These are phyloP conservation scores for Pseudonaja textilis DNA, from an alignment of 2,113 vertebrate species.

Conservation along the genomic window DNA sequence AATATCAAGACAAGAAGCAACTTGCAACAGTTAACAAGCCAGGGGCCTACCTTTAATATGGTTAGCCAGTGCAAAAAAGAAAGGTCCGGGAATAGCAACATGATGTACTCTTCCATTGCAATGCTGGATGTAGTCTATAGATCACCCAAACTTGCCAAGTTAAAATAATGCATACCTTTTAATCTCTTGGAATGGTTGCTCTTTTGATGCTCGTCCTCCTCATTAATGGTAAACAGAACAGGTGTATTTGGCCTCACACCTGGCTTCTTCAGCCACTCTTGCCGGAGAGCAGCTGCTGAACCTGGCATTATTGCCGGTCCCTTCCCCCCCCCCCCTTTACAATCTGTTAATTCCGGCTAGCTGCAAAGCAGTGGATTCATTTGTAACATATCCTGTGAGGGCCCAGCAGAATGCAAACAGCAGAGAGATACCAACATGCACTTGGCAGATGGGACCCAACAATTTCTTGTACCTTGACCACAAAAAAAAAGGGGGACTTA, in stretches of 20 bases:
- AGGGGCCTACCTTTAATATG: background rate
- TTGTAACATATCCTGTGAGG: slow-evolving; percentile 66
- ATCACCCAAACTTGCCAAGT: background rate
- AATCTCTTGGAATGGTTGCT: slow-evolving; percentile 69
- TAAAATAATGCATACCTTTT: slow-evolving; percentile 74
- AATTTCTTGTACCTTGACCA: slow-evolving; percentile 55
- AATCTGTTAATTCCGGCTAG: slow-evolving; percentile 65
- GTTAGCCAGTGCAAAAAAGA: background rate
- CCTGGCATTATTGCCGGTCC: slow-evolving; percentile 71
- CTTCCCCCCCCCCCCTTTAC: slow-evolving; percentile 43
- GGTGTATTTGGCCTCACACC: slow-evolving; percentile 75
- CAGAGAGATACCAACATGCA: slow-evolving; percentile 72
- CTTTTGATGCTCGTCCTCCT: slow-evolving; percentile 93
- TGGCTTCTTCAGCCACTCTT: slow-evolving; percentile 81
- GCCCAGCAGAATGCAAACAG: slow-evolving; percentile 67
- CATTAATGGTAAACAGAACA: slow-evolving; percentile 90
- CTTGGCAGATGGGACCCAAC: slow-evolving; percentile 53
- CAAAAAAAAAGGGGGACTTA: slow-evolving; percentile 48
- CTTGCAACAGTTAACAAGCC: background rate
- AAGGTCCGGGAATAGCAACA: slow-evolving; percentile 15
- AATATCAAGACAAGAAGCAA: background rate
- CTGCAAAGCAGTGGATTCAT: slow-evolving; percentile 70
- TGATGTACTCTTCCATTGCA: fast-evolving
- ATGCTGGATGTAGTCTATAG: background rate
- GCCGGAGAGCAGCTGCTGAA: slow-evolving; percentile 65